Evolutionary conservation across 2,113 vertebrate genomes (phyloP), one percentile per base, ranked within the genome.

Genomic region (Lagopus leucura): DNA sequence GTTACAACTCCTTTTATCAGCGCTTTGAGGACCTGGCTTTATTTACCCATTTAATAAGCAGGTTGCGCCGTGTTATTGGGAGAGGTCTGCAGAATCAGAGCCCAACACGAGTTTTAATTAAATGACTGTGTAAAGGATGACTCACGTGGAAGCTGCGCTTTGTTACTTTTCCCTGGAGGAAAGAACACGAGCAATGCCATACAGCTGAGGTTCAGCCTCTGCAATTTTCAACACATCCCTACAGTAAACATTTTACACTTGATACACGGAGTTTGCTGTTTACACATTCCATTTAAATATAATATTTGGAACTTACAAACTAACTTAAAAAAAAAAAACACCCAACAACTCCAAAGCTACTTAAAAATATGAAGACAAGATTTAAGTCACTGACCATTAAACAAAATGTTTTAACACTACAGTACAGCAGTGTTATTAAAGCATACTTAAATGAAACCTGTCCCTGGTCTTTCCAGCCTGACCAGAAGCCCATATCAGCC

Each of bases 241-340:
- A 76, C 58, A 79, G 88, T 69, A 95, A 93, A 95, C 64, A 74
- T 81, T 34, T 89, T 58, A 85, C 74, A 92, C 47, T 34, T 30
- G 60, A 73, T 47, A 69, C n/a, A 32, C 4, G 2, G 84, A 85
- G 36, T 64, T 48, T 86, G 64, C 54, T 78, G 40, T 32, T 92
- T 34, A 88, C 61, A 86, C 47, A 14, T 78, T 94, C 69, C 36
- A 61, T 65, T 95, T 48, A 57, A 82, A 88, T 57, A 88, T 15
- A 83, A n/a, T 34, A 83, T 50, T 74, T 0, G 6, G 69, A 81
- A 92, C 42, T 81, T 30, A 79, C 21, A 88, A 80, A 74, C 38
- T 67, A 40, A 76, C 78, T 42, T 14, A 4, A 8, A 21, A 30
- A 50, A 45, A 52, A 6, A n/a, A n/a, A n/a, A n/a, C n/a, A n/a